phyloP scores from a whole-genome alignment of 1,140 invertebrate genomes.

The Gryllus bimaculatus region DNA sequence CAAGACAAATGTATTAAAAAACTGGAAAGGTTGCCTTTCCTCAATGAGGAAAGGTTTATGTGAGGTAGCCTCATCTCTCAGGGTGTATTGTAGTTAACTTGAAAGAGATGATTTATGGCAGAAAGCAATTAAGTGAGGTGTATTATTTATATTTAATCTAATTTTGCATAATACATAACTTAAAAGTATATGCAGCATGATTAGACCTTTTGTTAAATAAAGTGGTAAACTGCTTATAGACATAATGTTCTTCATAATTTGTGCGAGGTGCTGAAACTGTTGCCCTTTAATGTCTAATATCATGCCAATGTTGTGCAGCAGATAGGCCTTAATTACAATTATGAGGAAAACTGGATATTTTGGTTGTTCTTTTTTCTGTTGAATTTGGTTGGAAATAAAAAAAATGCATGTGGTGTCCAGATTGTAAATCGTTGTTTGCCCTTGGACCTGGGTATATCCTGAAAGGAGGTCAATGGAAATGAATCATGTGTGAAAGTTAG shows the following conservation, averaged over 20 bases:
- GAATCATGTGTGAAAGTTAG: neutral
- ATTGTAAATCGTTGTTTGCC: constrained; percentile 6
- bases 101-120: neutral
- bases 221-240: constrained; percentile 7
- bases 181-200: constrained; percentile 15
- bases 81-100: neutral
- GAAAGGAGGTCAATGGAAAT: neutral
- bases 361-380: constrained; percentile 12
- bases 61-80: neutral
- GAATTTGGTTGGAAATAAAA: constrained; percentile 17
- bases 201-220: constrained; percentile 14
- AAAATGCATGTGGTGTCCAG: constrained; percentile 14
- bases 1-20: constrained; percentile 11
- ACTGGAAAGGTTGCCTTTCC: neutral
- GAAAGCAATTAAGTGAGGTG: neutral
- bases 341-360: constrained; percentile 9
- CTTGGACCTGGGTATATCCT: constrained; percentile 7
- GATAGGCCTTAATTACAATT: constrained; percentile 10
- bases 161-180: constrained; percentile 19
- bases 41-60: neutral
- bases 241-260: neutral
- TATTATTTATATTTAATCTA: constrained; percentile 17
- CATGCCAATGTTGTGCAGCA: constrained; percentile 12
- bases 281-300: constrained; percentile 8
- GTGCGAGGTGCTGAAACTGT: constrained; percentile 14